Evolutionary conservation across 2,888 invertebrate genomes (phyloP).

Genomic region (Catocala sponsa): DNA sequence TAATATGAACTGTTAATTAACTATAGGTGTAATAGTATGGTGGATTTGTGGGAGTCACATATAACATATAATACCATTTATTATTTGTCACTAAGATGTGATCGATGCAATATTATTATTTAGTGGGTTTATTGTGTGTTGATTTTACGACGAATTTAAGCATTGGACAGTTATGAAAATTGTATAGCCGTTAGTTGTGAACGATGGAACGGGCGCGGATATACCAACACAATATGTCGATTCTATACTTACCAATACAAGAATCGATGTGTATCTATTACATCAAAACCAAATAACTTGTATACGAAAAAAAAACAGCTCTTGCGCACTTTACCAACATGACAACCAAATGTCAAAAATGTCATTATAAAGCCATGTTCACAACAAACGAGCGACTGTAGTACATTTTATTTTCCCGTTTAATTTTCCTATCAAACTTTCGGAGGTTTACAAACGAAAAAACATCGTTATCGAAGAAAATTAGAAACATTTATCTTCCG

Average conservation of each 20-base stretch:
- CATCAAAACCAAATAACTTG: slow-evolving; percentile 38
- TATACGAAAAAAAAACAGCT: slow-evolving; percentile 43
- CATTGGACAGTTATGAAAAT: slow-evolving; percentile 83
- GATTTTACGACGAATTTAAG: slow-evolving; percentile 72
- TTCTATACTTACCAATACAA: slow-evolving; percentile 3
- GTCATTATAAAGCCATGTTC: slow-evolving; percentile 34
- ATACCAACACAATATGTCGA: slow-evolving; percentile 1
- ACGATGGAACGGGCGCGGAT: slow-evolving; percentile 19
- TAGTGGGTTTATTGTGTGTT: slow-evolving; percentile 71
- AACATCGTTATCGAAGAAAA: slow-evolving; percentile 78
- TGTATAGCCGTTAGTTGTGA: slow-evolving; percentile 62
- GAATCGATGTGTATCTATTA: slow-evolving; percentile 8
- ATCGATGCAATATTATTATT: slow-evolving; percentile 76
- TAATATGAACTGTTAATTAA: slow-evolving; percentile 83
- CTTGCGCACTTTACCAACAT: slow-evolving; percentile 20
- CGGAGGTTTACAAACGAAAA: slow-evolving; percentile 83
- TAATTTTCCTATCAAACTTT: slow-evolving; percentile 87
- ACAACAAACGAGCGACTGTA: slow-evolving; percentile 61
- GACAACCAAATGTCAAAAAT: not conserved
- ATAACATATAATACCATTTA: slow-evolving; percentile 69
- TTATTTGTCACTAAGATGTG: slow-evolving; percentile 75
- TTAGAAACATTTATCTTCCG: slow-evolving; percentile 77
- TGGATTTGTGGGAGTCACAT: slow-evolving; percentile 81
- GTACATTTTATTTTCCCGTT: slow-evolving; percentile 69
- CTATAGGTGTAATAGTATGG: slow-evolving; percentile 76